Conservation (phyloP, 2,113 vertebrate species). For the Nannobrachium achirus region DNA sequence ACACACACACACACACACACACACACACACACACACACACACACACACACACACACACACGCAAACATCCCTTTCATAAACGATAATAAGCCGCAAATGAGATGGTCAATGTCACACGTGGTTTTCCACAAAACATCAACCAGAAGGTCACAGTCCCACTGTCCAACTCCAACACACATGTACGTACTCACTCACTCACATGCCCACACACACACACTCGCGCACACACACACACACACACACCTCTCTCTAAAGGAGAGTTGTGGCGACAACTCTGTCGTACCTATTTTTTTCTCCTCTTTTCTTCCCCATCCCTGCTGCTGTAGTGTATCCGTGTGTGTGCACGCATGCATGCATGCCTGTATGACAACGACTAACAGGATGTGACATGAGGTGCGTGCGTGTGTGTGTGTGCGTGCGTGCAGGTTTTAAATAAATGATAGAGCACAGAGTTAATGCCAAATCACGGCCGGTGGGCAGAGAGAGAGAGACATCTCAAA, state of each 20-base stretch:
- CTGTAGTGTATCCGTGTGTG: conserved; percentile 39
- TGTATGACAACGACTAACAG: conserved; percentile 64
- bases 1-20: too few species aligned
- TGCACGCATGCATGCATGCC: too few species aligned
- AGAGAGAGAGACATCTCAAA: conserved; percentile 78
- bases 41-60: too few species aligned
- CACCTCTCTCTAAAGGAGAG: background rate
- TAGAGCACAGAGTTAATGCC: conserved; percentile 89
- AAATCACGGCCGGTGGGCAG: conserved; percentile 82
- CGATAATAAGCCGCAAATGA: conserved; percentile 76
- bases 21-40: too few species aligned
- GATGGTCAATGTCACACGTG: conserved; percentile 74
- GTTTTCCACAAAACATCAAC: too few species aligned
- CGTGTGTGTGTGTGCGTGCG: too few species aligned
- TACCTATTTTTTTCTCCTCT: background rate
- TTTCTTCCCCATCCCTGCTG: background rate
- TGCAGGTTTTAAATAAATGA: conserved; percentile 79
- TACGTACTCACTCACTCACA: too few species aligned
- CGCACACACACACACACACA: too few species aligned
- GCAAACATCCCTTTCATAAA: conserved; percentile 73
- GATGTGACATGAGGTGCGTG: conserved; percentile 69
- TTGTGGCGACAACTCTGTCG: conserved; percentile 21
- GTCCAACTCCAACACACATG: too few species aligned
- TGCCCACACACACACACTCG: conserved; percentile 52
- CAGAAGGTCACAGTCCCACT: too few species aligned